Base-by-base conservation (phyloP, 1,140 invertebrate species). In the Heterodera carotae region DNA sequence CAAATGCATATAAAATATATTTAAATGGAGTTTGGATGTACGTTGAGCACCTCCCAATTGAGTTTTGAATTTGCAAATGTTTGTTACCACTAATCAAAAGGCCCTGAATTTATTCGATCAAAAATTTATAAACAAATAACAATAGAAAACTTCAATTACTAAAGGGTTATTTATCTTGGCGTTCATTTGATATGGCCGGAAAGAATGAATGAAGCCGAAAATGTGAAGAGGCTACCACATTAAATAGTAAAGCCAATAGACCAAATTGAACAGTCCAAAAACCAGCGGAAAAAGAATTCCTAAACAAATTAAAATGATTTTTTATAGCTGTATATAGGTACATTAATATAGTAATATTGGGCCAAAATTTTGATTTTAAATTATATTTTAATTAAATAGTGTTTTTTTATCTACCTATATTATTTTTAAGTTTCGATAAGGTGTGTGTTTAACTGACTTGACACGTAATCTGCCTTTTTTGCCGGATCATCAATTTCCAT, bases 391-490 rank as follows among this genome's bases (percentile, higher is more conserved):
- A n/a, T n/a, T n/a, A n/a, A n/a, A n/a, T n/a, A n/a, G n/a, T n/a
- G n/a, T n/a, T n/a, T n/a, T n/a, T n/a, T n/a, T n/a, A n/a, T n/a
- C n/a, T n/a, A n/a, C n/a, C n/a, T n/a, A n/a, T n/a, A n/a, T n/a
- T n/a, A n/a, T n/a, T n/a, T n/a, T n/a, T n/a, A n/a, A n/a, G n/a
- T n/a, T n/a, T n/a, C n/a, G n/a, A n/a, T n/a, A n/a, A n/a, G n/a
- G n/a, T n/a, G n/a, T n/a, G n/a, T n/a, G n/a, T n/a, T n/a, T 10
- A n/a, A 25, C 69, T 34, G 2, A 81, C 78, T 84, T 74, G 84
- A 85, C 33, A 85, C 59, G 27, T 87, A 83, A 67, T 85, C 84
- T 1, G 84, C 84, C 34, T 82, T 43, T 79, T 85, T 85, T n/a
- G 84, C 80, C 33, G 76, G 69, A 74, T 85, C 84, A n/a, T 86